A percentile compares a stretch with the other conserved stretches of the same genome.
Evolutionary conservation across 2,888 invertebrate genomes (phyloP).

Genomic region (Isoperla grammatica): DNA sequence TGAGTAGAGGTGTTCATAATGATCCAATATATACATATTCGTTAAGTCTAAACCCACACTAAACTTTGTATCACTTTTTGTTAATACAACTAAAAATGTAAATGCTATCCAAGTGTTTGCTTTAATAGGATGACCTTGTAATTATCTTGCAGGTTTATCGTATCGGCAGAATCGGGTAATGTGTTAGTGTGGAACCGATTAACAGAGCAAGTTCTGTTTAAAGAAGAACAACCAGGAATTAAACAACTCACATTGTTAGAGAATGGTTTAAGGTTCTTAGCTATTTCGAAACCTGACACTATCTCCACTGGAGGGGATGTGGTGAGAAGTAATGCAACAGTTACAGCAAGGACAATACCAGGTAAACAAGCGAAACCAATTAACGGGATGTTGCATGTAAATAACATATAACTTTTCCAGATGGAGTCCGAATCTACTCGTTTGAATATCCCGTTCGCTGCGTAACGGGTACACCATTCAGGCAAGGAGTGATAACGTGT

Average conservation of each 20-base stretch:
- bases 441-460: constrained; percentile 73
- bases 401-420: constrained; percentile 40
- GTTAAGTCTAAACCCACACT: no score
- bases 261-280: constrained; percentile 66
- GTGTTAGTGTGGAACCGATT: constrained; percentile 82
- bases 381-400: no score
- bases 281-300: constrained; percentile 60
- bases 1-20: no score
- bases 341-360: constrained; percentile 65
- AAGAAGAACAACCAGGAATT: constrained; percentile 76
- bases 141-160: constrained; percentile 59
- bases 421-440: constrained; percentile 70
- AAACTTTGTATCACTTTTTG: no score
- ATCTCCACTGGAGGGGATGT: constrained; percentile 56
- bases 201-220: constrained; percentile 63
- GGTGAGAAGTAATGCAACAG: constrained; percentile 58
- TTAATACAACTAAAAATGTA: no score
- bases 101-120: no score
- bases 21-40: no score
- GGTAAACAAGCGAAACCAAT: no score
- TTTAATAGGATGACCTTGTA: no score
- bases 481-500: constrained; percentile 71
- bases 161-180: constrained; percentile 89
- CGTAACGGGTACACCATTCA: constrained; percentile 63
- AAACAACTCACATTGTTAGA: constrained; percentile 70